phyloP scores from a whole-genome alignment of 2,113 vertebrate genomes.

The Marmota flaviventris region DNA sequence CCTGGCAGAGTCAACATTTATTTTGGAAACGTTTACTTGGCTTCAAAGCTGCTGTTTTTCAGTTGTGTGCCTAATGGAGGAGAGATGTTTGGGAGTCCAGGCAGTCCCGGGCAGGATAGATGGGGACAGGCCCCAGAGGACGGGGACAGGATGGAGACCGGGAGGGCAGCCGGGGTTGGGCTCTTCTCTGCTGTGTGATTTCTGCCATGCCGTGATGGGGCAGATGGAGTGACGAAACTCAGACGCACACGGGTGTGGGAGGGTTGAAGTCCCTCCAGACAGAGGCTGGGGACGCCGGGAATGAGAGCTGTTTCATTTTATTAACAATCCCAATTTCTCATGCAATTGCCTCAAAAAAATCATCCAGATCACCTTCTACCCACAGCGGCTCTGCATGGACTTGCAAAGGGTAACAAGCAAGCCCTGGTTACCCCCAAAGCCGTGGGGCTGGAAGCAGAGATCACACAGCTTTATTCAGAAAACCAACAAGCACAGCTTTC shows the following conservation, averaged over 20 bases:
- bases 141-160: fast-evolving
- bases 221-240: neutral
- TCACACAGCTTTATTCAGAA: neutral
- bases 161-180: fast-evolving
- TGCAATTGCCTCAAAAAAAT: neutral
- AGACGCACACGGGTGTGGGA: neutral
- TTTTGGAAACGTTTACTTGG: constrained; percentile 5
- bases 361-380: neutral
- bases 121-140: fast-evolving
- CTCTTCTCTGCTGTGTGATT: neutral
- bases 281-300: neutral
- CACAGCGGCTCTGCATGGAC: too few species aligned
- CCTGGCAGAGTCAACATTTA: neutral
- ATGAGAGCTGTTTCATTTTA: too few species aligned
- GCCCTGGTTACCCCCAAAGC: too few species aligned
- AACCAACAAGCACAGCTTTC: neutral
- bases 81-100: neutral
- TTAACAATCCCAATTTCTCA: neutral
- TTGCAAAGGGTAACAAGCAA: too few species aligned
- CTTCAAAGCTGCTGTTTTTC: neutral
- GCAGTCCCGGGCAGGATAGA: fast-evolving
- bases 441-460: neutral
- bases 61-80: neutral
- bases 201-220: neutral
- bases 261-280: too few species aligned